Base-by-base conservation (phyloP, 2,888 invertebrate species). In the Uloborus plumipes region DNA sequence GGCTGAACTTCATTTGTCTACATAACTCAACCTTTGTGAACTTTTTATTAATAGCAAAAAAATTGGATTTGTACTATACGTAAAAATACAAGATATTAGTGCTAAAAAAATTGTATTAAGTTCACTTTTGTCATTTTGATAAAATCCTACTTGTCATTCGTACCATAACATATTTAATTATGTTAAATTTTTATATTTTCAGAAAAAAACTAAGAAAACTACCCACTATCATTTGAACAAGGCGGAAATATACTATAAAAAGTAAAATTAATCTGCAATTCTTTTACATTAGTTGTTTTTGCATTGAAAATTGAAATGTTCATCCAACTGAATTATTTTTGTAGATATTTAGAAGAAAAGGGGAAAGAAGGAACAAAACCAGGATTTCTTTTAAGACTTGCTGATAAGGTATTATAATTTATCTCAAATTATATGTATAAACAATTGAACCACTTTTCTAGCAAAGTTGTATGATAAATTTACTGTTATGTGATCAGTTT, bases 361-460 rank as follows among this genome's bases (percentile, higher is more conserved):
- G n/a, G 16, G 55, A 62, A 64, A 31, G 26, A 26, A 26, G 26
- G 26, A 26, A 26, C 26, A 39, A 22, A 64, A 18, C 73, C 75
- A 70, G 74, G 84, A 53, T 65, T 72, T 76, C 51, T 84, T 18
- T 69, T 85, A 51, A 39, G 73, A 62, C 65, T 83, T 55, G 83
- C 83, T 18, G 72, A 83, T 61, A 59, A 78, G 67, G 66, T 82
- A 62, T 51, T 31, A 31, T 39, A 39, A 39, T 39, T 39, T 11
- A 39, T 39, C 9, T 2, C 39, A 11, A 39, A 9, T 11, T 39
- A 39, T 39, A 11, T 9, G 9, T 11, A 39, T 39, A 2, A 39
- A 11, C 7, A 7, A 6, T 9, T 11, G 39, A 2, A 26, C 26
- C 26, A 2, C 4, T 26, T 26, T 39, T 39, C 6, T 39, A 39